Evolutionary conservation across 2,888 invertebrate genomes (phyloP).

Genomic region (Torymus auratus): DNA sequence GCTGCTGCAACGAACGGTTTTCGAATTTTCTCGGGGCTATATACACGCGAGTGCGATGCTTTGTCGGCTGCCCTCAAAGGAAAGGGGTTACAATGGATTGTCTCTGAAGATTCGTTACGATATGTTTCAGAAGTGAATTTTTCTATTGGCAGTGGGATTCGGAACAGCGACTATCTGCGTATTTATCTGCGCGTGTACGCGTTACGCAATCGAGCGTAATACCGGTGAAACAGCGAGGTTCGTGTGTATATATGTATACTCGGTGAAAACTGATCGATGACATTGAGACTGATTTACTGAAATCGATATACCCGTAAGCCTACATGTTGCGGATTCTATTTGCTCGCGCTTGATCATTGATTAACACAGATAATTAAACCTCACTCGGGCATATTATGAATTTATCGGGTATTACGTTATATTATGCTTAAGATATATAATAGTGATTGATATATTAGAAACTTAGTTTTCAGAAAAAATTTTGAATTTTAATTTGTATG

Average conservation of each 20-base stretch:
- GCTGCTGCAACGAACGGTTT: neutral
- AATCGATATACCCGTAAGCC: slow-evolving; percentile 17
- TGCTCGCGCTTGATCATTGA: neutral
- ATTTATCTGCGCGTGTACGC: too few species aligned
- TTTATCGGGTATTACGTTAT: neutral
- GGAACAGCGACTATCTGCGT: too few species aligned
- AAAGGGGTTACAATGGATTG: too few species aligned
- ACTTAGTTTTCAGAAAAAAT: too few species aligned
- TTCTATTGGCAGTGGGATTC: too few species aligned
- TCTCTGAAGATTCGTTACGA: too few species aligned
- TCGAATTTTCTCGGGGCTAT: slow-evolving; percentile 19
- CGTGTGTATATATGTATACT: neutral
- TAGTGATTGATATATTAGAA: too few species aligned
- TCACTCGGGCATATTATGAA: too few species aligned
- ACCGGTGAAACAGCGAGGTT: slow-evolving; percentile 16
- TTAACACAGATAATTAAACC: neutral
- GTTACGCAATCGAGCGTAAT: neutral
- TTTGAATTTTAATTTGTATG: too few species aligned
- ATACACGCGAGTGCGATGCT: too few species aligned
- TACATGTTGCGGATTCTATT: neutral
- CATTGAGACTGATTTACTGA: slow-evolving; percentile 30
- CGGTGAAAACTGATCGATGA: slow-evolving; percentile 29
- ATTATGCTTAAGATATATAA: neutral
- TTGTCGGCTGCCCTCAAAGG: too few species aligned
- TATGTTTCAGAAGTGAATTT: too few species aligned